Base-by-base conservation (phyloP, 2,113 vertebrate species). In the Lepus americanus region DNA sequence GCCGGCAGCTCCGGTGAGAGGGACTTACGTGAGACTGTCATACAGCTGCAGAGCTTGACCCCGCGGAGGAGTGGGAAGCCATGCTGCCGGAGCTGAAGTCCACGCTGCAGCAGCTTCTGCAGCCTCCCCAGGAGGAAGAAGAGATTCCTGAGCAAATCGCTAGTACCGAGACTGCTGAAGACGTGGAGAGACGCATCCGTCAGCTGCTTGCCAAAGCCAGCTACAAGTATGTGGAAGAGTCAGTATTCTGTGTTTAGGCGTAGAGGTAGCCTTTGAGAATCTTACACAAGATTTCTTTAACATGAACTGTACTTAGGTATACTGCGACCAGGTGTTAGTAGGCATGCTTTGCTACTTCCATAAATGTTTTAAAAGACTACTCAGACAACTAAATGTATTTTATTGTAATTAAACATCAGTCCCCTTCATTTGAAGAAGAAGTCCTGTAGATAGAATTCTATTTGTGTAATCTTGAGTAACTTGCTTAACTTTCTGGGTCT, bases 11-110 rank as follows among this genome's bases (percentile, higher is more conserved):
- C 66, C 33, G 51, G 5, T 16, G 51, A 66, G 39, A 67, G 87
- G 39, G 10, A 53, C 85, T 92, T 44, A 96, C 17, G 55, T 8
- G 10, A 92, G 4, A 9, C 72, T 86, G 76, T 88, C 9, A 3
- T 59, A 36, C 91, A 99, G 98, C 98, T 55, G 87, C 98, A 17
- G 97, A 96, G 12, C 98, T 99, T 10, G 92, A 98, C n/a, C 98
- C 98, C 11, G 98, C 98, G 29, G 99, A 99, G 97, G 98, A 99
- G 90, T 99, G 99, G 99, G 98, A 98, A 66, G 99, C 99, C 0
- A 99, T 99, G 99, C 98, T 99, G 93, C 99, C 99, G 11, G 99
- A 99, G 97, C 84, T 99, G 90, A 98, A 94, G 22, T 92, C 97
- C 88, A 99, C 99, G 3, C 97, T 98, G 95, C 96, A 93, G 72